Percentiles rank a stretch among this genome's conserved stretches.
These are phyloP conservation scores for Zelostemma sp. DNA, from an alignment of 1,140 invertebrate genomes.

Conservation along the genomic window DNA sequence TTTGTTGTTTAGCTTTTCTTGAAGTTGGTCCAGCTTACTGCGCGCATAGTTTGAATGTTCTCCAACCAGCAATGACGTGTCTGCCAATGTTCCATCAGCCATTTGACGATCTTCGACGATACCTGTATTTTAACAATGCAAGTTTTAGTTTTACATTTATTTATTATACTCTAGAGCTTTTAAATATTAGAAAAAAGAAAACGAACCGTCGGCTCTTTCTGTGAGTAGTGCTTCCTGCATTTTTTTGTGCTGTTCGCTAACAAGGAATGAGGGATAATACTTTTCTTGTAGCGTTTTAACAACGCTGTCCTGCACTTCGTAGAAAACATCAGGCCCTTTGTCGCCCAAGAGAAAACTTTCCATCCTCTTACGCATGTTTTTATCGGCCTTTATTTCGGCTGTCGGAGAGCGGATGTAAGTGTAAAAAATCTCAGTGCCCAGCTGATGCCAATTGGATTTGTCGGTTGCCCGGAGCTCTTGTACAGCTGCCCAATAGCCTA, in stretches of 20 bases:
- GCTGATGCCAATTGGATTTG: slow-evolving; percentile 83
- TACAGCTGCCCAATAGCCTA: slow-evolving; percentile 90
- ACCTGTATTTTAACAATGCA: slow-evolving; percentile 35
- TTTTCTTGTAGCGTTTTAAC: slow-evolving; percentile 85
- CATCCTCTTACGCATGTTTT: slow-evolving; percentile 83
- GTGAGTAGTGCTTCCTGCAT: slow-evolving; percentile 79
- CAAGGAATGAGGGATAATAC: slow-evolving; percentile 89
- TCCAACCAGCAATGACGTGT: slow-evolving; percentile 72
- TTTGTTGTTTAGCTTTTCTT: slow-evolving; percentile 84
- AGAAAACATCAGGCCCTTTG: slow-evolving; percentile 90
- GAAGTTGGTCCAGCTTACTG: slow-evolving; percentile 83
- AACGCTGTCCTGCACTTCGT: slow-evolving; percentile 86
- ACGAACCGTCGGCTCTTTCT: slow-evolving; percentile 73
- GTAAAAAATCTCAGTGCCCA: slow-evolving; percentile 92
- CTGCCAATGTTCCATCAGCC: slow-evolving; percentile 56
- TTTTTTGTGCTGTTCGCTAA: slow-evolving; percentile 87
- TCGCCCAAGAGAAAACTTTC: slow-evolving; percentile 89
- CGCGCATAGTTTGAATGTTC: slow-evolving; percentile 88
- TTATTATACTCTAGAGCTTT: no score
- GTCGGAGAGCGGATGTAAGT: slow-evolving; percentile 85
- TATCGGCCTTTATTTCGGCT: slow-evolving; percentile 84
- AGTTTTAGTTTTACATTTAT: no score
- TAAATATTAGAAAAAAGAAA: neutral
- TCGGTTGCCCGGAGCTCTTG: slow-evolving; percentile 84
- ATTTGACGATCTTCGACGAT: slow-evolving; percentile 58